A percentile compares a stretch with the other conserved stretches of the same genome.
phyloP scores from a whole-genome alignment of 2,113 vertebrate species.

The Albula goreensis region DNA sequence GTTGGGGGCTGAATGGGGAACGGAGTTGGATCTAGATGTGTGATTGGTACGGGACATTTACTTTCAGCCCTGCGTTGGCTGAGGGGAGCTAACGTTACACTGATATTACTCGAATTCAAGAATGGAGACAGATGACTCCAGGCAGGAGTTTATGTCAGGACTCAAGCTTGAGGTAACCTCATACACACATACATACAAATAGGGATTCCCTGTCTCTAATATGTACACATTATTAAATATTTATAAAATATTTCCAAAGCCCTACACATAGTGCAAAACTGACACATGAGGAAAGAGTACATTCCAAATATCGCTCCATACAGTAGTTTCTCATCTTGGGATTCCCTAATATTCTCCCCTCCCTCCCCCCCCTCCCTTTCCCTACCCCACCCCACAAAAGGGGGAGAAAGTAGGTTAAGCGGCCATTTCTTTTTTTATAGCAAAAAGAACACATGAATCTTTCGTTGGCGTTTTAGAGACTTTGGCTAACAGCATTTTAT shows the following conservation, averaged over 20 bases:
- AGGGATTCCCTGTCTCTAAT: conserved; percentile 39
- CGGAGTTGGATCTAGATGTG: not conserved
- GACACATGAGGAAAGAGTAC: conserved; percentile 54
- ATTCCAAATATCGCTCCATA: conserved; percentile 32
- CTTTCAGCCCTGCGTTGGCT: conserved; percentile 47
- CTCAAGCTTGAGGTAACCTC: conserved; percentile 28
- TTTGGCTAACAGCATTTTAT: conserved; percentile 45
- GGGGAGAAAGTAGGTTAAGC: not conserved
- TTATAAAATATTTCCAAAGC: conserved; percentile 49
- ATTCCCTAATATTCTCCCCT: conserved; percentile 13
- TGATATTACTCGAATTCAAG: conserved; percentile 40
- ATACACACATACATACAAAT: conserved; percentile 31
- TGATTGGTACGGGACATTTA: conserved; percentile 42
- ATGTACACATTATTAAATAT: conserved; percentile 46
- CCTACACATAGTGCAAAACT: conserved; percentile 61
- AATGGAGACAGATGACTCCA: conserved; percentile 58
- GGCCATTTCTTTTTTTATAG: conserved; percentile 11
- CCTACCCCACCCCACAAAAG: not conserved
- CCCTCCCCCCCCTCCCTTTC: not conserved
- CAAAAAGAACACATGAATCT: not conserved
- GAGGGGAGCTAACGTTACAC: conserved; percentile 50
- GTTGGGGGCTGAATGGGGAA: conserved; percentile 40
- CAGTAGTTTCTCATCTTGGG: not conserved
- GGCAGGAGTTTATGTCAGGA: conserved; percentile 47
- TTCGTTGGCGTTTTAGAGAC: conserved; percentile 31